Evolutionary conservation across 1,140 invertebrate species (phyloP), one percentile per base, ranked within the genome.

Genomic region (Tribolium castaneum): DNA sequence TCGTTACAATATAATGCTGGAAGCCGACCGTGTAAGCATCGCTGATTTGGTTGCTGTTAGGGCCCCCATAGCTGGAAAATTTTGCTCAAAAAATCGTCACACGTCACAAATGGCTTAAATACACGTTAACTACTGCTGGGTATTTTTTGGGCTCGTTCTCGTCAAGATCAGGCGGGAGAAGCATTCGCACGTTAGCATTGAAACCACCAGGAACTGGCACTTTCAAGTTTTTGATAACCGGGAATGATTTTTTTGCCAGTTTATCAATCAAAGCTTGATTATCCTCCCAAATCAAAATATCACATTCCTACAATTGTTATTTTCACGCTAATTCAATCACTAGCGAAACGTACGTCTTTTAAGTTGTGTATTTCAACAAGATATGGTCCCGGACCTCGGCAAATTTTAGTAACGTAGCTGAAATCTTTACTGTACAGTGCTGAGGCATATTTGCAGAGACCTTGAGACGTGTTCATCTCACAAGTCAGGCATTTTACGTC

Each of bases 61-160:
- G 97, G 0, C 97, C 97, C 22, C 92, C 94, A 86, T 98, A 95
- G 16, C 94, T 94, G 35, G 86, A 85, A 80, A 12, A 77, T 6
- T 2, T 16, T 0, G 59, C 1, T 76, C 62, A 39, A 73, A 30
- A 16, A 45, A 16, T 45, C 6, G 35, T 14, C 12, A 3, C 6
- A 16, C 13, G 6, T 16, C 7, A 77, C 25, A 72, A 66, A n/a
- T n/a, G n/a, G n/a, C 25, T 39, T 70, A 35, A 66, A 71, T 89
- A 98, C 90, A 97, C 95, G 82, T 94, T 90, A 70, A 97, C 91
- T 16, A 97, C 88, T 88, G 97, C 90, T 0, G 97, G 96, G 88
- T 98, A 98, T 80, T 87, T 92, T 10, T 87, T 90, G 3, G 88
- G 86, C 22, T 92, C 91, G 6, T 85, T 87, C 22, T 90, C 87